Base-by-base conservation (phyloP, 2,797 vertebrate genomes). In the Parotocinclus haroldoi region DNA sequence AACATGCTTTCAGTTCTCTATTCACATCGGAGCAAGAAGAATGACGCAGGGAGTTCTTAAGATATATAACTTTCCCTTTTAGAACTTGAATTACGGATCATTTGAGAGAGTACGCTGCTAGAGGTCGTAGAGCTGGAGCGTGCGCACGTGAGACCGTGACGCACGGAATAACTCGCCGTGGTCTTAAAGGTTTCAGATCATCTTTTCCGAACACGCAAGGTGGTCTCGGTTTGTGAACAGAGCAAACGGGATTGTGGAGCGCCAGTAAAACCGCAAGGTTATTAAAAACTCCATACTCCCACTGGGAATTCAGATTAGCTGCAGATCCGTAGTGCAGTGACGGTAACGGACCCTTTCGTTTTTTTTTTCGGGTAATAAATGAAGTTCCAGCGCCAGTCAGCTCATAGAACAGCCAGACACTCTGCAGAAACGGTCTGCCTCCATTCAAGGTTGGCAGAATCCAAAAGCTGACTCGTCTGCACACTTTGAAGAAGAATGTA, bases 231-330 rank as follows among this genome's bases (percentile, higher is more conserved):
- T 7, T 45, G 45, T 37, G 8, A 9, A 42, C 10, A 9, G 40
- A 42, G 40, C 27, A 42, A 42, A 8, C 8, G 46, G 51, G 51
- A 39, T 16, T 37, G 45, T 36, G 37, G 67, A 10, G 53, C 16
- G 48, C 36, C 58, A 62, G 58, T 55, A 16, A 55, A 55, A 61
- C 58, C 58, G 48, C 37, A 39, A 45, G 19, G 27, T 37, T 64
- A 53, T 54, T 64, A 64, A 9, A 54, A 18, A 64, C 50, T 46
- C 19, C 44, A 62, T 62, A 69, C 36, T 57, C 59, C 44, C 58
- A 9, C 12, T 63, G 44, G 45, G 52, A 37, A n/a, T 12, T 3
- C 19, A 46, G 62, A 59, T 39, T 54, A 65, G 14, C 68, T 48
- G n/a, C 48, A 59, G 49, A 54, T 16, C 10, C 53, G 48, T 10